These are phyloP conservation scores for Macrostomum cliftonense DNA, from an alignment of 2,888 invertebrate genomes.

Conservation along the genomic window DNA sequence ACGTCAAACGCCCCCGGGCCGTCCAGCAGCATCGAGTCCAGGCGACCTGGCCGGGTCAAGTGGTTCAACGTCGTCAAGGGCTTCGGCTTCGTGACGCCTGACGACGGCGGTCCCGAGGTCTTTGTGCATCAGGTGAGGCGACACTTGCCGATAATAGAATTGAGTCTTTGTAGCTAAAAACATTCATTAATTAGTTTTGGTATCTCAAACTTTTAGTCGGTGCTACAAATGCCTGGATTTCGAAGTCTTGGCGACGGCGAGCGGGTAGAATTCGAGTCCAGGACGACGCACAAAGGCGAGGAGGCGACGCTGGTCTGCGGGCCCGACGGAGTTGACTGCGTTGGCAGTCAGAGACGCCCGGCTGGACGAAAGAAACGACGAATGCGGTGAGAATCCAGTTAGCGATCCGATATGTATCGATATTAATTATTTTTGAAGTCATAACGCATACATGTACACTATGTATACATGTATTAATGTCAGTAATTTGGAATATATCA, in stretches of 20 bases:
- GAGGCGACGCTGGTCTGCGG: constrained; percentile 70
- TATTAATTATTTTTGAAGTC: too few relatives aligned
- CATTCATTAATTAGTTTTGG: too few relatives aligned
- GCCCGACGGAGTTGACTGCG: constrained; percentile 55
- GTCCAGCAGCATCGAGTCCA: constrained; percentile 15
- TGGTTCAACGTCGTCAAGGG: constrained; percentile 90
- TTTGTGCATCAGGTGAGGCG: constrained; percentile 70
- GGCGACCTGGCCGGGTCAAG: constrained; percentile 61
- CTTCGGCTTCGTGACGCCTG: constrained; percentile 78
- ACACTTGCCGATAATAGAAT: too few relatives aligned
- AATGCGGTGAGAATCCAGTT: constrained; percentile 21
- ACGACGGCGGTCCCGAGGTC: constrained; percentile 70
- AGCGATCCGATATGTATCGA: too few relatives aligned
- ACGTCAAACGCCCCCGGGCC: neutral
- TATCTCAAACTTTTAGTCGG: constrained; percentile 48
- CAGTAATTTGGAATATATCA: too few relatives aligned
- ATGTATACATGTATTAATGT: too few relatives aligned
- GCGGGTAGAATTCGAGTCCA: constrained; percentile 66
- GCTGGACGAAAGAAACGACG: constrained; percentile 49
- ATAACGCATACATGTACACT: too few relatives aligned
- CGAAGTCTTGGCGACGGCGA: constrained; percentile 69
- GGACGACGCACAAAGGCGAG: constrained; percentile 60
- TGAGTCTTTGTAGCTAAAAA: too few relatives aligned
- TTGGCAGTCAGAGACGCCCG: constrained; percentile 62
- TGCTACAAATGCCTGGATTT: constrained; percentile 73